Percentiles rank a stretch among this genome's conserved stretches.
phyloP scores from a whole-genome alignment of 2,797 vertebrate genomes.

The Bovichtus variegatus region DNA sequence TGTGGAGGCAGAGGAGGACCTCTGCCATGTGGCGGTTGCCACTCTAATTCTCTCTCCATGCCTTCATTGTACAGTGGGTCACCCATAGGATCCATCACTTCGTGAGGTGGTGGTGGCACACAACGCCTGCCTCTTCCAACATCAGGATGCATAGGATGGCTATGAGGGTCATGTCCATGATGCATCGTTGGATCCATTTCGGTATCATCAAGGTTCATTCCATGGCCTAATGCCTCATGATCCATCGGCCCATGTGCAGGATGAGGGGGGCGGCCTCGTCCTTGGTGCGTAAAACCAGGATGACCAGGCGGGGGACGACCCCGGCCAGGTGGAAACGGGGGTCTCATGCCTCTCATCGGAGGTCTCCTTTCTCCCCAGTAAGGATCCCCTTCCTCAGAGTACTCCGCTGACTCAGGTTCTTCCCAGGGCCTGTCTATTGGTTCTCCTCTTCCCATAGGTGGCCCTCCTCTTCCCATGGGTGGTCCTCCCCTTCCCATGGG shows the following conservation, averaged over 20 bases:
- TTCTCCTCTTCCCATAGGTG: conserved; percentile 60
- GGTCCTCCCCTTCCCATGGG: conserved; percentile 60
- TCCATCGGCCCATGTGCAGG: conserved; percentile 82
- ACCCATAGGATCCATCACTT: conserved; percentile 71
- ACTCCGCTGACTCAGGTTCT: conserved; percentile 86
- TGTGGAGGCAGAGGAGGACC: conserved; percentile 85
- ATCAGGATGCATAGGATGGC: conserved; percentile 79
- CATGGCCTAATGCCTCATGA: conserved; percentile 68
- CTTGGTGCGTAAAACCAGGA: conserved; percentile 85
- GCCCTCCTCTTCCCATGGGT: conserved; percentile 48
- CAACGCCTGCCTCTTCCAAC: conserved; percentile 80
- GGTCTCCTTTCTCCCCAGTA: conserved; percentile 90
- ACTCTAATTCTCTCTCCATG: conserved; percentile 73
- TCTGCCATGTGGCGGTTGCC: conserved; percentile 78
- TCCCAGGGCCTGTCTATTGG: conserved; percentile 88
- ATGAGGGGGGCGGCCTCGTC: conserved; percentile 84
- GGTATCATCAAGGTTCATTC: conserved; percentile 71
- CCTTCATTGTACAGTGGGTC: conserved; percentile 73
- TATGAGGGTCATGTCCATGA: conserved; percentile 70
- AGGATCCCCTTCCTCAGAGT: conserved; percentile 86
- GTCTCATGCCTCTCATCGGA: conserved; percentile 82
- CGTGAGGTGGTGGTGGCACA: conserved; percentile 84
- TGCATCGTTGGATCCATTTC: conserved; percentile 69
- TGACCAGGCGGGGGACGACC: conserved; percentile 82
- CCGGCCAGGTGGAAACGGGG: conserved; percentile 81